Evolutionary conservation across 2,113 vertebrate species (phyloP).

Genomic region (Capreolus pygargus): DNA sequence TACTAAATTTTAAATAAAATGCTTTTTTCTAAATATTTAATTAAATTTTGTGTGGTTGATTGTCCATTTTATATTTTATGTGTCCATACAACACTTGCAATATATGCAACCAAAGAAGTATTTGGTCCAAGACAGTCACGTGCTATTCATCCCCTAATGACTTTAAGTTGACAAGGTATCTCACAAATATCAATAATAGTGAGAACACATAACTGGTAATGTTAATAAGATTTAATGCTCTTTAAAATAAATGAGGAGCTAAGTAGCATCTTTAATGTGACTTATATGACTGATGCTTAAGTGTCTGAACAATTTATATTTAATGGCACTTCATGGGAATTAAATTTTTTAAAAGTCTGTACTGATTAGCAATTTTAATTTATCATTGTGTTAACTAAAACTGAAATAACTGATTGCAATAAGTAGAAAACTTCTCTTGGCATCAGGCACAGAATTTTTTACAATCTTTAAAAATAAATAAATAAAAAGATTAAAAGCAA

Average conservation of each 20-base stretch:
- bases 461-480: neutral
- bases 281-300: conserved; percentile 47
- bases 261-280: conserved; percentile 34
- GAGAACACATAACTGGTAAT: conserved; percentile 24
- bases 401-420: neutral
- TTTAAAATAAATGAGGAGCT: conserved; percentile 43
- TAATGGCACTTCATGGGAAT: conserved; percentile 29
- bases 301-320: conserved; percentile 27
- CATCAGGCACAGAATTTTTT: neutral
- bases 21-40: conserved; percentile 15
- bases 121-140: neutral
- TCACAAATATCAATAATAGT: conserved; percentile 40
- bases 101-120: conserved; percentile 23
- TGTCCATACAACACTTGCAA: conserved; percentile 30
- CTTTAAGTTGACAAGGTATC: neutral
- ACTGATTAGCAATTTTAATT: conserved; percentile 46
- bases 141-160: conserved; percentile 33
- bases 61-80: conserved; percentile 44
- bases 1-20: conserved; percentile 56
- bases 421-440: neutral
- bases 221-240: neutral
- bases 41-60: conserved; percentile 44
- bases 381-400: conserved; percentile 23
- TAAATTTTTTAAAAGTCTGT: conserved; percentile 53
- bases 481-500: neutral